Evolutionary conservation across 2,113 vertebrate species (phyloP).

Genomic region (Dolichallabes microphthalmus): DNA sequence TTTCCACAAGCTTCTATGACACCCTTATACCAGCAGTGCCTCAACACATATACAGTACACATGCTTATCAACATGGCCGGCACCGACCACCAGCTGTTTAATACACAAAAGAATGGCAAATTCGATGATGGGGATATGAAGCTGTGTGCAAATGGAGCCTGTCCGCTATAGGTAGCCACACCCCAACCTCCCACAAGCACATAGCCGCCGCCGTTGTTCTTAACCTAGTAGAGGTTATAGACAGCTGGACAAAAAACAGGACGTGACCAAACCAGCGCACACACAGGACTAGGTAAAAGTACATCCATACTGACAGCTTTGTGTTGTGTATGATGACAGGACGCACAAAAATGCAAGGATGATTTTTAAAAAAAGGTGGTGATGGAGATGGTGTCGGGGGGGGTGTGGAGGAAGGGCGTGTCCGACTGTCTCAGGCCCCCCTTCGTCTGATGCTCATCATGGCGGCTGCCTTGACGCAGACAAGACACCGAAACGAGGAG

Average conservation of each 20-base stretch:
- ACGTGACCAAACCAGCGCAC: background rate
- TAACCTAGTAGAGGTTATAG: slow-evolving; percentile 5
- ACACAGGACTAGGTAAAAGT: background rate
- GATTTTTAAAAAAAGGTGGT: background rate
- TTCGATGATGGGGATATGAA: background rate
- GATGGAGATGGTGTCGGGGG: background rate
- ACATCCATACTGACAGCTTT: background rate
- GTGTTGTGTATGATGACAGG: background rate
- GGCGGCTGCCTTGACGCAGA: slow-evolving; percentile 35
- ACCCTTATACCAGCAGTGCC: background rate
- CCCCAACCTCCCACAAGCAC: slow-evolving; percentile 33
- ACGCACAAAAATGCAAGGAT: slow-evolving; percentile 16
- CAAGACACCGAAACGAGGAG: background rate
- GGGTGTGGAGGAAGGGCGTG: slow-evolving; percentile 41
- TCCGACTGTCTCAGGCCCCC: slow-evolving; percentile 26
- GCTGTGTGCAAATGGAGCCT: slow-evolving; percentile 6
- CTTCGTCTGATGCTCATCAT: slow-evolving; percentile 11
- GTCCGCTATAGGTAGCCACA: slow-evolving; percentile 47
- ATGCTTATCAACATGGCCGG: background rate
- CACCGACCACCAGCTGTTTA: background rate
- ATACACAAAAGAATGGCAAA: slow-evolving; percentile 1
- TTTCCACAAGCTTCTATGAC: slow-evolving; percentile 22
- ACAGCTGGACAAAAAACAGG: slow-evolving; percentile 43
- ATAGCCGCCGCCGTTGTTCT: slow-evolving; percentile 1
- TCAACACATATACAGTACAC: background rate